phyloP scores from a whole-genome alignment of 2,797 vertebrate species.

The Aphelocoma californica region DNA sequence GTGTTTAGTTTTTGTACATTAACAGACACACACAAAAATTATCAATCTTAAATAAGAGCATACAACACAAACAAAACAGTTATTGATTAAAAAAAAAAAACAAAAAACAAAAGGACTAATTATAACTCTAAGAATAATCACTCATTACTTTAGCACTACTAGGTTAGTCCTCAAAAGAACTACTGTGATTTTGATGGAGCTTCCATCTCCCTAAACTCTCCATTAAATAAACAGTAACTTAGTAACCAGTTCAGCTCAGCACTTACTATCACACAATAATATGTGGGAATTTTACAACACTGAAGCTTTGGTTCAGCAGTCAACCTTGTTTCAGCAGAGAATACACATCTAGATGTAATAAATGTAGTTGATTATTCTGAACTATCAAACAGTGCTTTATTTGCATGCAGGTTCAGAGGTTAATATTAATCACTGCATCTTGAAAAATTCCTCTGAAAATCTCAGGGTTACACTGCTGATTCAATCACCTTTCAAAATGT shows the following conservation, averaged over 20 bases:
- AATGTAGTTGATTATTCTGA: background rate
- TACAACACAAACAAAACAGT: background rate
- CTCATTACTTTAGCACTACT: background rate
- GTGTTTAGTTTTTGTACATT: background rate
- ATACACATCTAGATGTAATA: background rate
- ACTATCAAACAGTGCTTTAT: background rate
- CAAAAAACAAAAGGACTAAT: background rate
- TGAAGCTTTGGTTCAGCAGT: background rate
- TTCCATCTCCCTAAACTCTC: background rate
- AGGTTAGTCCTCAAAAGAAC: background rate
- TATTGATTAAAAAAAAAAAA: background rate
- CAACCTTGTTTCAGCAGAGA: background rate
- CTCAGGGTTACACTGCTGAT: background rate
- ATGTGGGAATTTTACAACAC: background rate
- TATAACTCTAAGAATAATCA: background rate
- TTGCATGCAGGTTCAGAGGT: background rate
- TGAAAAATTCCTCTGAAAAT: background rate
- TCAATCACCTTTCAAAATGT: background rate
- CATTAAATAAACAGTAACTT: background rate
- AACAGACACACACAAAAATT: background rate
- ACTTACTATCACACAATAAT: background rate
- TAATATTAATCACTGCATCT: background rate
- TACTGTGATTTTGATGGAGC: background rate
- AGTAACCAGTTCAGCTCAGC: background rate
- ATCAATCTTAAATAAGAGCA: background rate